These are phyloP conservation scores for Papio anubis DNA, from an alignment of 2,113 vertebrate species.

Conservation along the genomic window DNA sequence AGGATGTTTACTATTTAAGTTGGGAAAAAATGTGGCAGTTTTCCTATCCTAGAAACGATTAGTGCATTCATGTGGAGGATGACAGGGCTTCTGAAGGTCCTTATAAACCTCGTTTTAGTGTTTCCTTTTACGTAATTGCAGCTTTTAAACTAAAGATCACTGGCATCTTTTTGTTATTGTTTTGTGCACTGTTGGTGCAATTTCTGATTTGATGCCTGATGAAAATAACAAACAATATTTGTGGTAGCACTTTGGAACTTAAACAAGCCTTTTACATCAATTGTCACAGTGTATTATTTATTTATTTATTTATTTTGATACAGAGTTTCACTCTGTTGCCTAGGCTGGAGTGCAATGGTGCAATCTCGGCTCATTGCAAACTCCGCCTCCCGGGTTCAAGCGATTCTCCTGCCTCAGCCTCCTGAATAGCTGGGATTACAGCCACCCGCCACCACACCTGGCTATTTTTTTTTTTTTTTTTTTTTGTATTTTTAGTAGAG, in stretches of 20 bases:
- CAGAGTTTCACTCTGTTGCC: no score
- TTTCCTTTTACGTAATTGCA: conserved; percentile 64
- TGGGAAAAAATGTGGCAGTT: neutral
- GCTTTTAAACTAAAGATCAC: conserved; percentile 52
- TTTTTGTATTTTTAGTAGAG: no score
- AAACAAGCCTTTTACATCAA: neutral
- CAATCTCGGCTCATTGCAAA: no score
- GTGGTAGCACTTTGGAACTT: neutral
- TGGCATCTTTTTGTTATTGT: neutral
- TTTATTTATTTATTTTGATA: no score
- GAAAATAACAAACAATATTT: neutral
- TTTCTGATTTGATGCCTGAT: neutral
- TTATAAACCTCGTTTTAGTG: conserved; percentile 21
- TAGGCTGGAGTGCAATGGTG: no score
- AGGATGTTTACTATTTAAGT: conserved; percentile 48
- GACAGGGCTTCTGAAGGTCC: neutral
- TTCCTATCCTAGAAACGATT: neutral
- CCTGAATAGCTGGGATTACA: no score
- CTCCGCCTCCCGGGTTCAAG: no score
- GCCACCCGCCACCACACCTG: no score
- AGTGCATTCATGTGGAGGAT: neutral
- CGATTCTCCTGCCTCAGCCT: no score
- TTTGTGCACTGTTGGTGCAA: neutral
- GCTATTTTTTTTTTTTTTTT: no score
- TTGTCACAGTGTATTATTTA: no score